Conservation (phyloP, 2,888 invertebrate species). For the Phengaris arion region DNA sequence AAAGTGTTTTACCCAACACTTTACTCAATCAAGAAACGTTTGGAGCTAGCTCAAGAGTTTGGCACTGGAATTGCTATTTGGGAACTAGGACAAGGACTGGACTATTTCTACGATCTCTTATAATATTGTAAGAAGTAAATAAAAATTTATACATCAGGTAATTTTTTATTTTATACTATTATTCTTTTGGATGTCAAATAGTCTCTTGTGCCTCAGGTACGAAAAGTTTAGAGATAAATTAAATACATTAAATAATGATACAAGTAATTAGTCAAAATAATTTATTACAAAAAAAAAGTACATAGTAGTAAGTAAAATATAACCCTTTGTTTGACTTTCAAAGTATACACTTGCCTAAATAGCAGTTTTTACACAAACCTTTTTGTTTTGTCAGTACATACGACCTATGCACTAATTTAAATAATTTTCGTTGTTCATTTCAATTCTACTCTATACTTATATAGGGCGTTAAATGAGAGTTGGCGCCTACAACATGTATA, state of each 20-base stretch:
- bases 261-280: background rate
- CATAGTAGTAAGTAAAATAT: background rate
- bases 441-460: too few relatives aligned
- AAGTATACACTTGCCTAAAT: too few relatives aligned
- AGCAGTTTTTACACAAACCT: too few relatives aligned
- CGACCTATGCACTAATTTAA: too few relatives aligned
- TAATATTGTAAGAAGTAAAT: conserved; percentile 56
- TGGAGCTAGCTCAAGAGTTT: conserved; percentile 88
- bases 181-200: background rate
- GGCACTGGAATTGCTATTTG: conserved; percentile 94
- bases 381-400: too few relatives aligned
- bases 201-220: background rate
- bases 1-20: conserved; percentile 93
- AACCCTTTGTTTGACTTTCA: too few relatives aligned
- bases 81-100: conserved; percentile 97
- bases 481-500: too few relatives aligned
- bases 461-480: too few relatives aligned
- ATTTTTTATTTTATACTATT: background rate
- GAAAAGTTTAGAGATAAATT: background rate
- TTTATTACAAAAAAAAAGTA: background rate
- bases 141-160: background rate
- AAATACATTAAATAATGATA: background rate
- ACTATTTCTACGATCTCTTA: conserved; percentile 92
- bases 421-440: too few relatives aligned
- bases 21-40: conserved; percentile 88